Percentiles rank a stretch among this genome's conserved stretches.
phyloP scores from a whole-genome alignment of 2,113 vertebrate genomes.

The Aplodontia rufa region DNA sequence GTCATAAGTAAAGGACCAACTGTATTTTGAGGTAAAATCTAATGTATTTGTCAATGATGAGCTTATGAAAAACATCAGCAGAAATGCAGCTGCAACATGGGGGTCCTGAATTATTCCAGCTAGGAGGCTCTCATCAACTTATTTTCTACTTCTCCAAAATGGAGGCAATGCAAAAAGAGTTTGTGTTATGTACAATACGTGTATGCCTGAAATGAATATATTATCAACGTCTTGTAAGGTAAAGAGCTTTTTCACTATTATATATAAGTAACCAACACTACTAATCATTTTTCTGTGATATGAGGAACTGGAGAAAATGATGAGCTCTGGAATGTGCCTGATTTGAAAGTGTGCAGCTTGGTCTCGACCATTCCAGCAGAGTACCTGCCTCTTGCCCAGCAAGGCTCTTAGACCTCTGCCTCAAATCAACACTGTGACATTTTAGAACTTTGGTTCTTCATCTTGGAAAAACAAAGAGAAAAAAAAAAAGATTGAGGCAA shows the following conservation, averaged over 20 bases:
- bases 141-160: background rate
- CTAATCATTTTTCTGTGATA: background rate
- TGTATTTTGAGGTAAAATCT: background rate
- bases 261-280: background rate
- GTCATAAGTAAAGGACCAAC: background rate
- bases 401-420: too few species aligned
- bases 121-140: background rate
- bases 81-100: background rate
- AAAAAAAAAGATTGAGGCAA: background rate
- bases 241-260: background rate
- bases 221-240: background rate
- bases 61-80: background rate
- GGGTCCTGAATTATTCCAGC: background rate
- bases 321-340: fast-evolving
- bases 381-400: background rate
- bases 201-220: background rate
- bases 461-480: background rate
- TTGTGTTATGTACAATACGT: background rate
- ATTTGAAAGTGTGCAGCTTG: background rate
- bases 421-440: background rate
- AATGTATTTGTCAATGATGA: background rate
- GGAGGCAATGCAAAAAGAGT: background rate
- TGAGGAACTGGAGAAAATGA: background rate
- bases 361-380: background rate
- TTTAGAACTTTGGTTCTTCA: background rate